Conservation (phyloP, 2,113 vertebrate species). For the Bombycilla garrulus region DNA sequence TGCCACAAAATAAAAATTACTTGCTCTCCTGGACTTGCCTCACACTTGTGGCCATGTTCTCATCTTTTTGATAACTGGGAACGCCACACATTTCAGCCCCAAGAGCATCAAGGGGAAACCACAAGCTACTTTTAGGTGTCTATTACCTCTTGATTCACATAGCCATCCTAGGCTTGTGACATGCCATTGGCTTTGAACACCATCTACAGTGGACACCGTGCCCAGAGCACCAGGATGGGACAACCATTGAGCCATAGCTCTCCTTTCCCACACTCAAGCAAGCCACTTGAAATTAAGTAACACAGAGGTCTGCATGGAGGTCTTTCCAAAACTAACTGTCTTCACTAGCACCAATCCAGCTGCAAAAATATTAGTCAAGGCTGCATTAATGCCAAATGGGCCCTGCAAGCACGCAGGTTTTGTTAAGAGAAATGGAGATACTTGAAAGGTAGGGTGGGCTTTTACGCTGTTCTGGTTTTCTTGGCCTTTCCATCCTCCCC, state of each 20-base stretch:
- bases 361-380: conserved; percentile 46
- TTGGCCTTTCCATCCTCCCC: neutral
- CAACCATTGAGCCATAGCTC: neutral
- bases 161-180: neutral
- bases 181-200: neutral
- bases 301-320: neutral
- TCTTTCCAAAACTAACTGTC: neutral
- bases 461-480: neutral
- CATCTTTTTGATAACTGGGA: neutral
- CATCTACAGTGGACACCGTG: neutral
- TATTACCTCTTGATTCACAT: neutral
- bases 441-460: neutral
- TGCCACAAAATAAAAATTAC: neutral
- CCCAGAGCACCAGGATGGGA: neutral
- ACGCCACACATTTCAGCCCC: neutral
- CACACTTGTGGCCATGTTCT: neutral
- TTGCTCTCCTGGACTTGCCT: neutral
- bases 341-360: neutral
- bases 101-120: neutral
- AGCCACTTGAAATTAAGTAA: neutral
- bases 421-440: neutral
- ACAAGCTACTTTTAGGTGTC: neutral
- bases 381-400: conserved; percentile 18
- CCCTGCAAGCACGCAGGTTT: neutral
- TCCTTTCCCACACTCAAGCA: neutral